These are phyloP conservation scores for Oryctes rhinoceros DNA, from an alignment of 1,140 invertebrate genomes.

Conservation along the genomic window DNA sequence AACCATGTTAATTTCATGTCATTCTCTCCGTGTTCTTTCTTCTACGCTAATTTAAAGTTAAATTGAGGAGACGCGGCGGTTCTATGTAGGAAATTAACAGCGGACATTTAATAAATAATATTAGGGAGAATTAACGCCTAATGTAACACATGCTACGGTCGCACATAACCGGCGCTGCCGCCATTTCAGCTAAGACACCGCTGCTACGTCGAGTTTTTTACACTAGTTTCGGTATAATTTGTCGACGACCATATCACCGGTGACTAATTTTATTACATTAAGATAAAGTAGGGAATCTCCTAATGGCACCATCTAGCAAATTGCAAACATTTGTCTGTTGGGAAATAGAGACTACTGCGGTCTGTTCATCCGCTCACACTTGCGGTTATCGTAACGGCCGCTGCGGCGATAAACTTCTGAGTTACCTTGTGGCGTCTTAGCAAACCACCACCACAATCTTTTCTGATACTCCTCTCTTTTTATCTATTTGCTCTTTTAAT, in stretches of 20 bases:
- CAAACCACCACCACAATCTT: not conserved
- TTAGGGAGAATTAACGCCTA: not conserved
- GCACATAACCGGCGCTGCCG: not conserved
- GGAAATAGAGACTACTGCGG: slow-evolving; percentile 18
- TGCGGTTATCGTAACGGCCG: slow-evolving; percentile 40
- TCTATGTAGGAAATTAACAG: not conserved
- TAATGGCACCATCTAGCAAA: slow-evolving; percentile 43
- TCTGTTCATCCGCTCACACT: slow-evolving; percentile 26
- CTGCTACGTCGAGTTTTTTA: not conserved
- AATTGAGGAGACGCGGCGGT: not conserved
- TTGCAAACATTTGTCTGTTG: slow-evolving; percentile 43
- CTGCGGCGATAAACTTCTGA: slow-evolving; percentile 22
- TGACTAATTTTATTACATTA: slow-evolving; percentile 45
- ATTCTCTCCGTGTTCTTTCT: not conserved
- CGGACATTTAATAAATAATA: slow-evolving; percentile 1
- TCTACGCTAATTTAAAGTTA: not conserved
- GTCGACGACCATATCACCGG: slow-evolving; percentile 36
- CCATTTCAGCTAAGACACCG: not conserved
- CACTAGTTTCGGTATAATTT: slow-evolving; percentile 36
- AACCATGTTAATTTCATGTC: too few species aligned
- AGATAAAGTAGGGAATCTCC: slow-evolving; percentile 41
- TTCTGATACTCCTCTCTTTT: slow-evolving; percentile 1
- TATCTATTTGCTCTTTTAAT: slow-evolving; percentile 26
- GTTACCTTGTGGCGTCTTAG: not conserved
- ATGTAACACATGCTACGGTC: slow-evolving; percentile 4